These are phyloP conservation scores for Leptopilina myrica DNA, from an alignment of 2,888 invertebrate species.

Conservation along the genomic window DNA sequence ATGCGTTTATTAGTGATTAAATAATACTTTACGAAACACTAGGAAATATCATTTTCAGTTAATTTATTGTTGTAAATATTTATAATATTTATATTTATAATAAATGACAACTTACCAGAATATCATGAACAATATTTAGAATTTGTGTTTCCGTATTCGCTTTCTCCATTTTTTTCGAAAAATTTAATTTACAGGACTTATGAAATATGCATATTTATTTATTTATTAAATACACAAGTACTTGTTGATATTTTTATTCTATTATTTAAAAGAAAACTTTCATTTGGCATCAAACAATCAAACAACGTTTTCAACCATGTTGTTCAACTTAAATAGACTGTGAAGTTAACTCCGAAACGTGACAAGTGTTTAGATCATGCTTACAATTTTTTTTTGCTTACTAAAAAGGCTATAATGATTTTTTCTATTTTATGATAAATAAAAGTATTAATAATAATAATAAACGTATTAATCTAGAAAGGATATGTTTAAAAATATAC, in stretches of 20 bases:
- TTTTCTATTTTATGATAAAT: too few species aligned
- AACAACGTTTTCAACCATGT: not conserved
- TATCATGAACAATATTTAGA: constrained; percentile 82
- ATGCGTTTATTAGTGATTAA: not conserved
- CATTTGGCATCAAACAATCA: not conserved
- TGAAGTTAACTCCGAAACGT: too few species aligned
- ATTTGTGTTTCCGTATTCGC: constrained; percentile 82
- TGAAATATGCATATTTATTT: constrained; percentile 17
- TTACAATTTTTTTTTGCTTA: too few species aligned
- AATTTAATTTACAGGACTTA: constrained; percentile 18
- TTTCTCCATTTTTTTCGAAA: constrained; percentile 55
- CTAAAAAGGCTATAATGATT: too few species aligned
- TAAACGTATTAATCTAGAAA: too few species aligned
- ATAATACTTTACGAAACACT: constrained; percentile 2
- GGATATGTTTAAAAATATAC: too few species aligned
- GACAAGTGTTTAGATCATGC: too few species aligned
- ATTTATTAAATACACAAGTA: constrained; percentile 1
- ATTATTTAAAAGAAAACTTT: not conserved
- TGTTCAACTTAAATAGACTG: not conserved
- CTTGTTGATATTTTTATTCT: constrained; percentile 2
- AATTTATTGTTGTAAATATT: constrained; percentile 6
- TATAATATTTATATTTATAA: not conserved
- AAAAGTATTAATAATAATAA: too few species aligned
- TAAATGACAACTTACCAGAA: constrained; percentile 78
- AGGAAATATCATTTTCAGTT: constrained; percentile 2